Evolutionary conservation across 2,113 vertebrate species (phyloP).

Genomic region (Synchiropus splendidus): DNA sequence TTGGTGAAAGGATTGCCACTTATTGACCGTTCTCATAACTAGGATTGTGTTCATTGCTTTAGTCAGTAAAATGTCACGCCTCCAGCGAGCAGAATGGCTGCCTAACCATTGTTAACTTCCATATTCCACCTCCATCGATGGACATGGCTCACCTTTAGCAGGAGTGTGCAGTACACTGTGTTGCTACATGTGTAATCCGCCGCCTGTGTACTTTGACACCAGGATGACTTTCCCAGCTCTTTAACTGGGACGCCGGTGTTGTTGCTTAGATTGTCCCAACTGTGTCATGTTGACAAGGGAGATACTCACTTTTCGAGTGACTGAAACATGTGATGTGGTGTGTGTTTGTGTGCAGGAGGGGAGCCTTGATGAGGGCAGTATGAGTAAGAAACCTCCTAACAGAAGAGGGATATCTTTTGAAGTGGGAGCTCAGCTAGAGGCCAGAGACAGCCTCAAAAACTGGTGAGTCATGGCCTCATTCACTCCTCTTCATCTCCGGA

Average conservation of each 20-base stretch:
- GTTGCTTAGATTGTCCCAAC: too few species aligned
- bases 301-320: slow-evolving; percentile 14
- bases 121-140: slow-evolving; percentile 45
- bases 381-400: slow-evolving; percentile 97
- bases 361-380: slow-evolving; percentile 71
- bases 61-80: too few species aligned
- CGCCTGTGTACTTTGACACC: slow-evolving; percentile 8
- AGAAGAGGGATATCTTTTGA: slow-evolving; percentile 98
- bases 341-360: slow-evolving; percentile 45
- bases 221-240: background rate
- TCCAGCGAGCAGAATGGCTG: too few species aligned
- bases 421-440: slow-evolving; percentile 97
- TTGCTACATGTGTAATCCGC: slow-evolving; percentile 2
- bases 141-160: slow-evolving; percentile 50
- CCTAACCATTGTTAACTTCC: slow-evolving; percentile 8
- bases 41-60: too few species aligned
- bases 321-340: slow-evolving; percentile 9
- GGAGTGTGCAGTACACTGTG: slow-evolving; percentile 6
- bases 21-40: too few species aligned
- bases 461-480: slow-evolving; percentile 75
- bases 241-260: too few species aligned
- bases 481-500: slow-evolving; percentile 28
- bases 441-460: slow-evolving; percentile 96
- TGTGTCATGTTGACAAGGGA: background rate
- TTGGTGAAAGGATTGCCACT: too few species aligned